Evolutionary conservation across 2,888 invertebrate genomes (phyloP), one percentile per base, ranked within the genome.

Genomic region (Germaria angustata): DNA sequence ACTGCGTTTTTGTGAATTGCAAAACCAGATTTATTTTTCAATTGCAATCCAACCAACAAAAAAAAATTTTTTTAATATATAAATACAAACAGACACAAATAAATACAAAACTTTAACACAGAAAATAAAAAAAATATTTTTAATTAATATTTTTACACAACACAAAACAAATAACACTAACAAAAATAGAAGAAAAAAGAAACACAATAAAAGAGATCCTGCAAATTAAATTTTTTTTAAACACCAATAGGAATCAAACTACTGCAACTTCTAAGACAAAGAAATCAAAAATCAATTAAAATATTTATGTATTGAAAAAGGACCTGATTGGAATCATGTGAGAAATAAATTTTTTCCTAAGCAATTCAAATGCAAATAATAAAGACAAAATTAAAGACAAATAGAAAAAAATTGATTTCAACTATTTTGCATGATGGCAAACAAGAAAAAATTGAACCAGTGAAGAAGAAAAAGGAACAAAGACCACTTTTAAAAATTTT

Each of bases 1-100:
- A 90, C 90, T 90, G 90, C 90, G 89, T 90, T 90, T 90, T 90
- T 90, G 90, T 89, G 90, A 90, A 90, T 90, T 90, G 87, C 90
- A 90, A 90, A 90, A 90, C 90, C 90, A 90, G 88, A 90, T 88
- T 85, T 80, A 51, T 61, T 77, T 81, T 77, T 81, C 53, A 39
- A 73, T 78, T 73, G 55, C 73, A 81, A 75, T 65, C 22, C 34
- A 24, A 75, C 9, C 15, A 22, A 63, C n/a, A 53, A 28, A 22
- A 11, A 44, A 17, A 9, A 28, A 28, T n/a, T n/a, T n/a, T n/a
- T n/a, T n/a, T n/a, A n/a, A n/a, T 2, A 53, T 1, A 46, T 4
- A 15, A 13, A 36, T 5, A 51, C 36, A 65, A 17, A 66, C 28
- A 73, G 41, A 57, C 57, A 80, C 44, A 39, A n/a, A 59, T 8